Percentiles rank a stretch among this genome's conserved stretches.
Evolutionary conservation across 2,113 vertebrate species (phyloP).

Genomic region (Poeciliopsis turrubarensis): DNA sequence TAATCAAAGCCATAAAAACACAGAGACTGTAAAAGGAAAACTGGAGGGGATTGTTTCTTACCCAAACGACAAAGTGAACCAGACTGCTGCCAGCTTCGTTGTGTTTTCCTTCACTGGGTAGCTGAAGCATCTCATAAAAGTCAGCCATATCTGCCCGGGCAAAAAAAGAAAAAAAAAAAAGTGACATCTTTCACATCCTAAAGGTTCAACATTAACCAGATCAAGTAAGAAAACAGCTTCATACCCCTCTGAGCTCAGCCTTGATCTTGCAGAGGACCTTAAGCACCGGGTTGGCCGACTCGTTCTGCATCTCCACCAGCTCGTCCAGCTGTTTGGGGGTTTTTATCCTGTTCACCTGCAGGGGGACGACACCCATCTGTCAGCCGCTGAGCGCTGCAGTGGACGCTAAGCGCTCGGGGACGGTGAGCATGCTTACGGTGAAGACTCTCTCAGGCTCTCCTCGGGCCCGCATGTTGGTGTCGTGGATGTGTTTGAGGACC

Average conservation of each 20-base stretch:
- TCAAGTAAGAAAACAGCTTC: neutral
- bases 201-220: neutral
- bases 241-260: constrained; percentile 89
- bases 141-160: constrained; percentile 88
- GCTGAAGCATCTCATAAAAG: constrained; percentile 92
- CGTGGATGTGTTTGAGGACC: constrained; percentile 98
- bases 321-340: constrained; percentile 94
- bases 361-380: constrained; percentile 62
- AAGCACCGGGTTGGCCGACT: constrained; percentile 86
- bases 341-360: constrained; percentile 96
- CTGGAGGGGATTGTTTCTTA: constrained; percentile 71
- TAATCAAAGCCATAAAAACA: neutral
- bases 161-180: neutral
- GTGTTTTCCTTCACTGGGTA: constrained; percentile 94
- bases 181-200: neutral
- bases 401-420: neutral
- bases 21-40: neutral
- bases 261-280: constrained; percentile 88
- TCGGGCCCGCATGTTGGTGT: constrained; percentile 97
- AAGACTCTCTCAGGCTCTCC: constrained; percentile 98
- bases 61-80: constrained; percentile 98
- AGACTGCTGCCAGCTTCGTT: constrained; percentile 90
- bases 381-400: constrained; percentile 32
- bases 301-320: constrained; percentile 93
- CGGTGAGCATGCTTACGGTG: constrained; percentile 85